Base-by-base conservation (phyloP, 2,113 vertebrate genomes). In the Puma concolor region DNA sequence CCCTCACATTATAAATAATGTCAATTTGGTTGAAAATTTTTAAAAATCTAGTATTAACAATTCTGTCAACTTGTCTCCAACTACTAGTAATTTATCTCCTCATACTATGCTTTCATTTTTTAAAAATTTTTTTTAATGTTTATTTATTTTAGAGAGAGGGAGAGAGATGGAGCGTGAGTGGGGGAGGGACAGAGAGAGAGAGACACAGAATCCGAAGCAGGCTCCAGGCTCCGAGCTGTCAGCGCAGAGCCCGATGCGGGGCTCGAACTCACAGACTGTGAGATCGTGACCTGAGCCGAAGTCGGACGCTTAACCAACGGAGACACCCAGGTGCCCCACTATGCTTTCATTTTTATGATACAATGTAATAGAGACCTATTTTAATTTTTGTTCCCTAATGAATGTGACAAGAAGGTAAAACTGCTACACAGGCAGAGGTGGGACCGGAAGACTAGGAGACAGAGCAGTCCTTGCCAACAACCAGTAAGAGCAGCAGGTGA, bases 81-180 rank as follows among this genome's bases (percentile, higher is more conserved):
- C 33, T 74, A 14, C 66, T 80, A 29, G 21, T 64, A 44, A 67
- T 64, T 88, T 77, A 64, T 92, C 9, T 77, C 29, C 36, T 82
- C 67, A 82, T 64, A 93, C n/a, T 86, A 80, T 57, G 41, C 27
- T 81, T 93, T 97, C 21, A 85, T 36, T 64, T 91, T 88, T 82
- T 1, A 1, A 0, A 8, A 44, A 8, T 44, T 44, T 44, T 44
- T 41, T 44, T 44, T 9, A 44, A 44, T 44, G 44, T 44, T 44
- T 44, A 44, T 44, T 44, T 44, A 44, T 44, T 9, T 44, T 44
- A 44, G 44, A 44, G 44, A 44, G 44, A 44, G 44, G 44, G 44
- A 44, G 44, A 44, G 44, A 44, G 44, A 44, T 9, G 44, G 44
- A 44, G 44, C 7, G 7, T 44, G 44, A 44, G 44, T 44, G 44